A percentile compares a stretch with the other conserved stretches of the same genome.
Conservation (phyloP, 1,140 invertebrate species). For the Mactra quadrangularis region DNA sequence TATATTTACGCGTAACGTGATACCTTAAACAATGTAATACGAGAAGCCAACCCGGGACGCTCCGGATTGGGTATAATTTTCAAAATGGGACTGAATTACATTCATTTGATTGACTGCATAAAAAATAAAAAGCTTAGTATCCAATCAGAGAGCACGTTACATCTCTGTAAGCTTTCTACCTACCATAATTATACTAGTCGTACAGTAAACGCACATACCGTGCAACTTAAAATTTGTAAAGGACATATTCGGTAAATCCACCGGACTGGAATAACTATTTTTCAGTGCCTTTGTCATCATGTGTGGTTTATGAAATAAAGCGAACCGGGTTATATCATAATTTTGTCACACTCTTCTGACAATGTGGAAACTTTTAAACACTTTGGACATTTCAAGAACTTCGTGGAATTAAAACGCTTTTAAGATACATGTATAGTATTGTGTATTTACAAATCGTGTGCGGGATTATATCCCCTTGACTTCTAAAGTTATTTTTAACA, state of each 20-base stretch:
- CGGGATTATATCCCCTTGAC: slow-evolving; percentile 50
- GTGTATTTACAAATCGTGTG: not conserved
- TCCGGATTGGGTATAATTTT: slow-evolving; percentile 21
- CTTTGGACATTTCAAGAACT: not conserved
- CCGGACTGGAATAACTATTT: slow-evolving; percentile 47
- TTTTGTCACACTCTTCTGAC: not conserved
- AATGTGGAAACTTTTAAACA: not conserved
- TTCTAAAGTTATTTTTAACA: no score
- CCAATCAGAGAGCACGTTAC: slow-evolving; percentile 57
- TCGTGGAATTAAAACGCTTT: not conserved
- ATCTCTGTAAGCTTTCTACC: slow-evolving; percentile 42
- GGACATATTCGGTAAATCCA: slow-evolving; percentile 48
- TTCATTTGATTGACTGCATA: slow-evolving; percentile 52
- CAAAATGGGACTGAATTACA: slow-evolving; percentile 20
- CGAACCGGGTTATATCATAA: slow-evolving; percentile 12
- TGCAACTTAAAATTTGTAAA: slow-evolving; percentile 50
- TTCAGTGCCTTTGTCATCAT: slow-evolving; percentile 32
- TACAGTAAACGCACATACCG: slow-evolving; percentile 51
- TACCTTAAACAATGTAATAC: slow-evolving; percentile 35
- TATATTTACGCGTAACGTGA: slow-evolving; percentile 6
- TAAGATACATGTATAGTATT: not conserved
- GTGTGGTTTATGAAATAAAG: slow-evolving; percentile 2
- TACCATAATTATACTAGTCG: slow-evolving; percentile 55
- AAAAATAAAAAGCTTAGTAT: slow-evolving; percentile 22
- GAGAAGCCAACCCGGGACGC: slow-evolving; percentile 14